Conservation (phyloP, 1,140 invertebrate species). For the Lasioglossum baleicum region DNA sequence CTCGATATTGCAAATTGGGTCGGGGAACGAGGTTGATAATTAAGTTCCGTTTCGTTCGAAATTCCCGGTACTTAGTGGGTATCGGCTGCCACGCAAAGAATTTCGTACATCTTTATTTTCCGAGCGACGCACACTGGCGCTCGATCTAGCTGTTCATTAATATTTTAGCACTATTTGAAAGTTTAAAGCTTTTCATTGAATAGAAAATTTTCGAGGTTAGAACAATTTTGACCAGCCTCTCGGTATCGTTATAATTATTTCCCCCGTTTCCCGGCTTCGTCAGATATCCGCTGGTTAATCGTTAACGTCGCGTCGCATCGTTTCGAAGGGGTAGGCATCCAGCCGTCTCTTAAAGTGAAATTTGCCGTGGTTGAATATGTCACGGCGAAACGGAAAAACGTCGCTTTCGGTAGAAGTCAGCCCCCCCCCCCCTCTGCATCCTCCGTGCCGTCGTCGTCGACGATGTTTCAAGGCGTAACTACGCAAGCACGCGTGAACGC, state of each 20-base stretch:
- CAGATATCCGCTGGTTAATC: background rate
- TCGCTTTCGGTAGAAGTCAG: background rate
- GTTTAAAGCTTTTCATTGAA: no score
- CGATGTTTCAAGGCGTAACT: slow-evolving; percentile 7
- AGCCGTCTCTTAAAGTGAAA: background rate
- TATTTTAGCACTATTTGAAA: no score
- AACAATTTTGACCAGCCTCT: no score
- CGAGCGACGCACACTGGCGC: no score
- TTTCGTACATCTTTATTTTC: background rate
- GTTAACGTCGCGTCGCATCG: background rate
- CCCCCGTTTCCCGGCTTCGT: background rate
- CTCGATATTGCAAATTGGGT: background rate
- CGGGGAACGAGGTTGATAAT: background rate
- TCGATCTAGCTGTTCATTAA: no score
- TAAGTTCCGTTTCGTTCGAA: background rate
- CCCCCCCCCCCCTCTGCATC: no score
- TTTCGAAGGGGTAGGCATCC: background rate
- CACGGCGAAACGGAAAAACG: background rate
- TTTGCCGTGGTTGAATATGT: background rate
- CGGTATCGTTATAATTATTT: no score
- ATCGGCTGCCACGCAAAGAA: background rate
- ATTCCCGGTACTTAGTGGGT: background rate
- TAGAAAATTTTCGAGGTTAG: no score
- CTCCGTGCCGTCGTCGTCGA: no score
- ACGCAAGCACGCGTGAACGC: background rate